These are phyloP conservation scores for Calidris pygmaea DNA, from an alignment of 2,113 vertebrate genomes.

Conservation along the genomic window DNA sequence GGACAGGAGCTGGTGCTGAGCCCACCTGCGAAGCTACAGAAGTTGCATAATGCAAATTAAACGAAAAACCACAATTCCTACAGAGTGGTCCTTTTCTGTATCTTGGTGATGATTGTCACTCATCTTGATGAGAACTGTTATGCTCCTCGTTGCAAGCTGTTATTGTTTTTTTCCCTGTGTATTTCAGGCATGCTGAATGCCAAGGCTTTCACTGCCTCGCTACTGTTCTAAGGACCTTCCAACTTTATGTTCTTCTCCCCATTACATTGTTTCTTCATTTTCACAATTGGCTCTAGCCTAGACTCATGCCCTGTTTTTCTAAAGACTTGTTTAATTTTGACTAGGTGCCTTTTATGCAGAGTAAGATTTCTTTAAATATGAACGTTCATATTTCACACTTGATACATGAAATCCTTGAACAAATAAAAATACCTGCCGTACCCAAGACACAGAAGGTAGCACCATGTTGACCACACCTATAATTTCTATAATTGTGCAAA, in stretches of 20 bases:
- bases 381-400: neutral
- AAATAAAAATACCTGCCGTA: neutral
- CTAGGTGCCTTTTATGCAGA: neutral
- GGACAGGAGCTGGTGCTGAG: neutral
- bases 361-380: neutral
- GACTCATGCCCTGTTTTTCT: neutral
- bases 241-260: neutral
- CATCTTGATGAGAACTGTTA: neutral
- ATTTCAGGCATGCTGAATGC: neutral
- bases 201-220: neutral
- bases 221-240: neutral
- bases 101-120: neutral
- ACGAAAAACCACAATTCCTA: neutral
- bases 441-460: neutral
- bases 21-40: neutral
- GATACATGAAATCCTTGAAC: neutral
- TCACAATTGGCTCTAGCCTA: neutral
- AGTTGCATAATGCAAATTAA: neutral
- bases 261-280: neutral
- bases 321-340: neutral
- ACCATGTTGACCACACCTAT: neutral
- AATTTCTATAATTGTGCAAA: neutral
- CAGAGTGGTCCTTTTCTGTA: neutral
- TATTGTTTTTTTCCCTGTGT: neutral
- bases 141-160: neutral